A percentile compares a stretch with the other conserved stretches of the same genome.
phyloP scores from a whole-genome alignment of 2,888 invertebrate species.

The Pecten maximus region DNA sequence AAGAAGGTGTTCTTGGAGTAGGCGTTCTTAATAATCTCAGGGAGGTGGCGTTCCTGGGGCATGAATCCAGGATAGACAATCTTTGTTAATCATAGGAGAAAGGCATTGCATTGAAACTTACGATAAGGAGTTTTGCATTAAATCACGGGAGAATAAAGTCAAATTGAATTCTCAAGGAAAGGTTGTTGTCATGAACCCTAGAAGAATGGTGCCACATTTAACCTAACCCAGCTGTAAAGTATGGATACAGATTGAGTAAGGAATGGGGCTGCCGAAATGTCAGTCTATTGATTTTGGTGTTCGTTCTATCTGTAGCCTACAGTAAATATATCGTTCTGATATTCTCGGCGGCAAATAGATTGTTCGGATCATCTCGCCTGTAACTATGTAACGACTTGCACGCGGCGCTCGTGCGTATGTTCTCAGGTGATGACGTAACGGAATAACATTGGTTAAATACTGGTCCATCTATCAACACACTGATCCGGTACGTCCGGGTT shows the following conservation, averaged over 20 bases:
- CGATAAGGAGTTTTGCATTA: neutral
- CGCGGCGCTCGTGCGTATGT: neutral
- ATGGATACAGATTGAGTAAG: neutral
- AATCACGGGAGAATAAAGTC: neutral
- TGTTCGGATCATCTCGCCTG: neutral
- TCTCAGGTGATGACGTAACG: neutral
- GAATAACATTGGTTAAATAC: neutral
- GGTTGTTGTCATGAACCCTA: neutral
- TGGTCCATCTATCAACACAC: neutral
- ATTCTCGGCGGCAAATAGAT: neutral
- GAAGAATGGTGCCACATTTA: neutral
- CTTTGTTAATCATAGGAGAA: neutral
- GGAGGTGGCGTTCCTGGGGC: too few relatives aligned
- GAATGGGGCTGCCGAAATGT: neutral
- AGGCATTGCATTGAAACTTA: neutral
- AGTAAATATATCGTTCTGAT: neutral
- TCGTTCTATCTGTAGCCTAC: neutral
- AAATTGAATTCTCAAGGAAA: neutral
- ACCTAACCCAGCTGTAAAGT: neutral
- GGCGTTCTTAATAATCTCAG: too few relatives aligned
- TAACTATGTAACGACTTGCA: neutral
- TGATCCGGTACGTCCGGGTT: neutral
- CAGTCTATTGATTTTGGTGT: neutral
- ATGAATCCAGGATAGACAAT: too few relatives aligned
- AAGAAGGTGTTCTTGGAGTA: too few relatives aligned